Conservation (phyloP, 37 sponge, comb jelly and placozoan genomes). For the Eunapius fragilis region DNA sequence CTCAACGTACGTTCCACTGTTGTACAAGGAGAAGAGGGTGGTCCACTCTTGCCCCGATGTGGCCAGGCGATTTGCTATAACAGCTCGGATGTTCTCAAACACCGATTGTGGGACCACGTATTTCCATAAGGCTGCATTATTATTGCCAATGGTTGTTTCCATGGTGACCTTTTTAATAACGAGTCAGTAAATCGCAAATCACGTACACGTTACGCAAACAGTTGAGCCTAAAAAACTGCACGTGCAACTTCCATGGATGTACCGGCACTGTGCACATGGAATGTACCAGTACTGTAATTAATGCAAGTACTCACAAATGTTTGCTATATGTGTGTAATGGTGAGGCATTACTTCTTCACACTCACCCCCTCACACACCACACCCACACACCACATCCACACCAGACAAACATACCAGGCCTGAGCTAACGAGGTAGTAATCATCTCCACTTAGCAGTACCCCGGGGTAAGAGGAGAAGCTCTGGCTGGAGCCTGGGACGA, state of each 20-base stretch:
- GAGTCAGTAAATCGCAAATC: too few relatives aligned
- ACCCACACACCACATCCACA: neutral
- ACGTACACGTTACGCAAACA: too few relatives aligned
- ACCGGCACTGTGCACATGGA: too few relatives aligned
- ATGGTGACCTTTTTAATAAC: constrained; percentile 63
- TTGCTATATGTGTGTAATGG: too few relatives aligned
- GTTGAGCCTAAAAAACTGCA: neutral
- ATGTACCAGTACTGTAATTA: too few relatives aligned
- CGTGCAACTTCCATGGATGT: too few relatives aligned
- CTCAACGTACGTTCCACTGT: constrained; percentile 87
- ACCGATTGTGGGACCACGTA: constrained; percentile 58
- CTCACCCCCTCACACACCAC: neutral
- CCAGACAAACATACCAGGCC: constrained; percentile 69
- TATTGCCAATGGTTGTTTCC: constrained; percentile 94
- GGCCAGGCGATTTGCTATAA: constrained; percentile 90
- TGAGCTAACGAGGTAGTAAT: constrained; percentile 82
- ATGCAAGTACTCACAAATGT: too few relatives aligned
- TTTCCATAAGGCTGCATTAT: constrained; percentile 76
- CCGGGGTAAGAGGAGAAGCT: constrained; percentile 97
- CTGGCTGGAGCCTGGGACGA: constrained; percentile 66
- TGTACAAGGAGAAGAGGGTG: constrained; percentile 61
- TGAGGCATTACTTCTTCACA: too few relatives aligned
- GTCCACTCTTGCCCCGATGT: constrained; percentile 76
- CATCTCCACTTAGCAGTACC: constrained; percentile 82
- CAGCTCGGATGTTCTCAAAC: constrained; percentile 70